phyloP scores from a whole-genome alignment of 2,888 invertebrate genomes.

The Steromphala cineraria region DNA sequence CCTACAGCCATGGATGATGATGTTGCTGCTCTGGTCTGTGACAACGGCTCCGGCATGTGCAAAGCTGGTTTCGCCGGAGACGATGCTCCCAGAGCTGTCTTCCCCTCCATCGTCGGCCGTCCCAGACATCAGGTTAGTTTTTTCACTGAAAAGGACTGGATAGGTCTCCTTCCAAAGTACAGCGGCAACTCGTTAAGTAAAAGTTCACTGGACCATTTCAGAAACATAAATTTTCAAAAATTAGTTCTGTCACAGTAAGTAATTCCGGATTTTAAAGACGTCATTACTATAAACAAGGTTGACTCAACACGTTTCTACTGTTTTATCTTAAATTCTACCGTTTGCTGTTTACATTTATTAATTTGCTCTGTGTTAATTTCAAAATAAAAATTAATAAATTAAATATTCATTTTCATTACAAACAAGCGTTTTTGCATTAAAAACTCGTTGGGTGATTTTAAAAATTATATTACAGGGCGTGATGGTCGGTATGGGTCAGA shows the following conservation, averaged over 20 bases:
- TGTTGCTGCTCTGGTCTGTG: constrained; percentile 77
- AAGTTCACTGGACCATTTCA: neutral
- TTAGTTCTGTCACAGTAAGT: neutral
- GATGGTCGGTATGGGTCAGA: constrained; percentile 67
- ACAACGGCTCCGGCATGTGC: constrained; percentile 86
- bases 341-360: too few species aligned
- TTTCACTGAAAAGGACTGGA: too few species aligned
- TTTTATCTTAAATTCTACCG: too few species aligned
- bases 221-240: neutral
- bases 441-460: too few species aligned
- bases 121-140: constrained; percentile 55
- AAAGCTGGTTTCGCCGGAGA: constrained; percentile 63
- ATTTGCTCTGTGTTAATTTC: too few species aligned
- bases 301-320: too few species aligned
- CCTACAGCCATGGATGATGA: constrained; percentile 50
- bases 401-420: too few species aligned
- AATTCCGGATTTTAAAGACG: neutral
- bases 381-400: too few species aligned
- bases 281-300: neutral
- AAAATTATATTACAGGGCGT: constrained; percentile 46
- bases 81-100: constrained; percentile 57
- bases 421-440: too few species aligned
- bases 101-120: constrained; percentile 58
- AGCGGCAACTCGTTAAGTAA: too few species aligned
- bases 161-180: too few species aligned